Evolutionary conservation across 2,113 vertebrate species (phyloP), one percentile per base, ranked within the genome.

Genomic region (Aptenodytes patagonicus): DNA sequence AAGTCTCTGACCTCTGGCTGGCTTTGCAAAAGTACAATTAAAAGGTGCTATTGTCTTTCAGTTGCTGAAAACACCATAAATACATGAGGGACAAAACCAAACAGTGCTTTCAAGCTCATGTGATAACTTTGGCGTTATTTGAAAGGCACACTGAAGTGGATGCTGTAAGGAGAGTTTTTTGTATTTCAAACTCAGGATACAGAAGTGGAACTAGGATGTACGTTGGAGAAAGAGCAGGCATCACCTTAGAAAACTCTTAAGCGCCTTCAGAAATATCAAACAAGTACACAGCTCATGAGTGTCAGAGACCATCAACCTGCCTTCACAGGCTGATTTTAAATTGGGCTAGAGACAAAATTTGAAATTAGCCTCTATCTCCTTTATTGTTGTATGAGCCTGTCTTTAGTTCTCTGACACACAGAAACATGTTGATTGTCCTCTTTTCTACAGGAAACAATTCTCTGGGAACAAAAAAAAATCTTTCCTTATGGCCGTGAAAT

Each of bases 401-500:
- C 21, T 61, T 91, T 80, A 64, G 17, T 40, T 66, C 6, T 88
- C 5, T 6, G 68, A 70, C 46, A 72, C 65, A 40, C 11, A 83
- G 16, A 83, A 66, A 42, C 24, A 25, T 32, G 8, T 72, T 82
- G 36, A 42, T 44, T 88, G 9, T 32, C 4, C 4, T 51, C 76
- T 80, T 73, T 68, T 54, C 31, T 72, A 34, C 11, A 51, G 72
- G 55, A 36, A 79, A 91, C 49, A 86, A 64, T 38, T 57, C 46
- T 60, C 52, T 80, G 80, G 47, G 20, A 71, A 81, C 15, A 65
- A 83, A 78, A 70, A 70, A 32, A 28, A 44, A 9, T 44, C 31
- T 88, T 87, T 96, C 78, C 38, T 96, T 89, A 72, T 13, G 19
- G 15, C n/a, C 29, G 12, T 81, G 89, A 96, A 78, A 95, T 91